Evolutionary conservation across 2,797 vertebrate species (phyloP), one percentile per base, ranked within the genome.

Genomic region (Microcaecilia unicolor): DNA sequence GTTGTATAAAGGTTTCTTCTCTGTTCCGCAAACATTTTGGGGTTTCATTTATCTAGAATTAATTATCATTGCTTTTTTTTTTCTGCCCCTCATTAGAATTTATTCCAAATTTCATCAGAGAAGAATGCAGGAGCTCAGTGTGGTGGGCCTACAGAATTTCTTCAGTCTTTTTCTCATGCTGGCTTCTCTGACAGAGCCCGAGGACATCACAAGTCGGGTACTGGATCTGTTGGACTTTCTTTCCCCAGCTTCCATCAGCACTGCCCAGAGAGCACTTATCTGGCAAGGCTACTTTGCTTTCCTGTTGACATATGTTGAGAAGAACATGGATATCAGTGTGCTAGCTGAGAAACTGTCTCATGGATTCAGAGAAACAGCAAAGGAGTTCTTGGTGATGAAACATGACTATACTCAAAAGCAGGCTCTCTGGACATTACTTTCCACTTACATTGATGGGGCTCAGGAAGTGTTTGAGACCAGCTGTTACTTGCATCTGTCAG

Each of bases 31-130:
- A n/a, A n/a, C n/a, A n/a, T n/a, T n/a, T n/a, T n/a, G n/a, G n/a
- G n/a, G n/a, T n/a, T n/a, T n/a, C n/a, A n/a, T n/a, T n/a, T n/a
- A n/a, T n/a, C n/a, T n/a, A n/a, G n/a, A n/a, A n/a, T n/a, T n/a
- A n/a, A n/a, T n/a, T n/a, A 0, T 0, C 19, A 22, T 18, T 41
- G 16, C 11, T 19, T 2, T 12, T 4, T 31, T 8, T 28, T 40
- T 27, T 19, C 2, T 12, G 4, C 31, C 8, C 28, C 40, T 27
- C 9, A 40, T 20, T 49, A 99, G 96, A 71, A 91, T 99, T 74
- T 99, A 93, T 74, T 98, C 94, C 16, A 98, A 94, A 63, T 98
- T 99, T 51, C 92, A 95, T 49, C 75, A 83, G 22, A 91, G 80
- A 59, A 90, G 90, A 68, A 97, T 98, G 90, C 83, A 85, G 57